phyloP scores from a whole-genome alignment of 2,113 vertebrate species.

The Cryptotis parvus region DNA sequence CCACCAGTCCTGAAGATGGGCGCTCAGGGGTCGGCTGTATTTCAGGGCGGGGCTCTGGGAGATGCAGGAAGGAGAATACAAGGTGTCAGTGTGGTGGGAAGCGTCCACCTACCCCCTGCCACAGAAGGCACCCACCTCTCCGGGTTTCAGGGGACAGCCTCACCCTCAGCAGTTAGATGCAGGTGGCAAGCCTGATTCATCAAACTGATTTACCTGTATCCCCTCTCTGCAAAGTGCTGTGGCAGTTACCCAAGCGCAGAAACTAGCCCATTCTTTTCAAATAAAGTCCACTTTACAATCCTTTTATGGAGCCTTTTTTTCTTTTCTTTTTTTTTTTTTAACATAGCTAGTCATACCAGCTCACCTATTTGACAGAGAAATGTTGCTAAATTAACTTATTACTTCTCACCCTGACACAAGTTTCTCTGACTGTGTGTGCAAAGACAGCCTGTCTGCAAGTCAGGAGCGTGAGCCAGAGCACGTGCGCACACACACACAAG shows the following conservation, averaged over 20 bases:
- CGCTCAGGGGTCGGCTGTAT: no score
- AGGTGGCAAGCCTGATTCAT: neutral
- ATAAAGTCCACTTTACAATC: conserved; percentile 34
- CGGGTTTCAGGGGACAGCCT: neutral
- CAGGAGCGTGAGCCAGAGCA: neutral
- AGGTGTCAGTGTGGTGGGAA: neutral
- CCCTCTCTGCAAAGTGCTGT: neutral
- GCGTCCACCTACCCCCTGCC: neutral
- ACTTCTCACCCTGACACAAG: conserved; percentile 63
- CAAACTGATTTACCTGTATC: neutral
- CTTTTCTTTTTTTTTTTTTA: neutral
- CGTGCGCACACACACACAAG: neutral
- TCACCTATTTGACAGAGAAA: conserved; percentile 49
- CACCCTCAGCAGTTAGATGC: neutral
- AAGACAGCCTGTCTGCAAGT: conserved; percentile 23
- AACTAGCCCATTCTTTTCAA: conserved; percentile 34
- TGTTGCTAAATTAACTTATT: conserved; percentile 65
- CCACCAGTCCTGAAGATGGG: neutral
- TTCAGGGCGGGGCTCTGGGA: no score
- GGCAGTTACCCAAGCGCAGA: neutral
- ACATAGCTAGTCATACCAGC: conserved; percentile 4
- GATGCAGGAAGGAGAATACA: neutral
- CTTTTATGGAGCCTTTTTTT: conserved; percentile 37
- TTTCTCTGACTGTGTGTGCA: conserved; percentile 24
- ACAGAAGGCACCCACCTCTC: neutral